Base-by-base conservation (phyloP, 2,797 vertebrate genomes). In the Acridotheres tristis region DNA sequence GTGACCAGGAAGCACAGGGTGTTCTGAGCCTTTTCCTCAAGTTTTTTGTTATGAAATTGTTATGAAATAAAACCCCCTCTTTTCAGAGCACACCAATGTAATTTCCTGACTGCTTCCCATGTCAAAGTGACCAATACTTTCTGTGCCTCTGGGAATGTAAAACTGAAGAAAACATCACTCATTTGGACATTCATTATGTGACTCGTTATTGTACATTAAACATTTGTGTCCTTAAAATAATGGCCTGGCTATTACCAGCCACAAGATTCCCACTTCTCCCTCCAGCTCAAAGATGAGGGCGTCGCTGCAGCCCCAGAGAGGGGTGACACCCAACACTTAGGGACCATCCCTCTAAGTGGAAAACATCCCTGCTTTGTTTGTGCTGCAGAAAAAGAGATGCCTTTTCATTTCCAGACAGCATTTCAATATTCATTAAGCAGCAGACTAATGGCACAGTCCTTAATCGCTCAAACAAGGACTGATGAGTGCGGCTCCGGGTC, bases 81-180 rank as follows among this genome's bases (percentile, higher is more conserved):
- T 55, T 81, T 90, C 18, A 7, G 73, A 96, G 71, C 82, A 84
- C 7, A 2, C 90, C 85, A 85, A 4, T 80, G 48, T 89, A 96
- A 96, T 88, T 94, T 73, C 72, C 87, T 96, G 69, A 36, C 87
- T 79, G 53, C 80, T 62, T 85, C 95, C 87, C 4, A 2, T 79
- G 91, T 93, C 89, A 79, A 54, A 96, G 90, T 95, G 96, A 91
- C 96, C 95, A 96, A 89, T 69, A 91, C 90, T 96, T 94, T 78
- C 89, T 89, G 61, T 7, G 40, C 84, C 95, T 96, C 84, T 16
- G 85, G 93, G 88, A 96, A 85, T 40, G 65, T 53, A 73, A 86
- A 96, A 83, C 80, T 67, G 79, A 95, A 75, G 73, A 85, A 92
- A 94, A 54, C 81, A 91, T 95, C 86, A 77, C 87, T 91, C 93